Evolutionary conservation across 2,888 invertebrate species (phyloP).

Genomic region (Serripes groenlandicus): DNA sequence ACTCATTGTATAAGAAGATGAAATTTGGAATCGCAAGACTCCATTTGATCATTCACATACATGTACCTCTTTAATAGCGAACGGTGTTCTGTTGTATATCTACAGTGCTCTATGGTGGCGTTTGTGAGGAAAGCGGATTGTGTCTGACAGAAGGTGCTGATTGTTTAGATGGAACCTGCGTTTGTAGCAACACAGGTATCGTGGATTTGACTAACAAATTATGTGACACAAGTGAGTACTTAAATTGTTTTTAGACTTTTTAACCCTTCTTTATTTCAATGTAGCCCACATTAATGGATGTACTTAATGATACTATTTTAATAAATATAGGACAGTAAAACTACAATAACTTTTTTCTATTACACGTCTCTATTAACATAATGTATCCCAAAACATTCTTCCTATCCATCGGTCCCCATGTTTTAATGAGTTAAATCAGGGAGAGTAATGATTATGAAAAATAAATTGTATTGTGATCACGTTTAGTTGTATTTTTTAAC

Average conservation of each 20-base stretch:
- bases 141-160: background rate
- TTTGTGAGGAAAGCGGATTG: background rate
- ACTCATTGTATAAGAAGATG: no score
- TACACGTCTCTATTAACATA: background rate
- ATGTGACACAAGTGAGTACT: constrained; percentile 3
- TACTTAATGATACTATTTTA: background rate
- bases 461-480: no score
- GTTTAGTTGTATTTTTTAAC: background rate
- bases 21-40: no score
- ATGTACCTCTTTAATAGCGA: no score
- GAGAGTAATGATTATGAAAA: no score
- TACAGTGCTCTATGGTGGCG: background rate
- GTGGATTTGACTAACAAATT: background rate
- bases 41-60: no score
- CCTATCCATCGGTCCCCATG: background rate
- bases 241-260: background rate
- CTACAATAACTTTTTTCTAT: background rate
- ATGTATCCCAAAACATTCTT: background rate
- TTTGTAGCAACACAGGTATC: background rate
- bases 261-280: background rate
- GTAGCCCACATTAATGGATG: background rate
- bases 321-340: background rate
- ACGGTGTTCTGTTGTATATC: no score
- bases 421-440: background rate
- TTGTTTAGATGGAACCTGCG: background rate